A percentile compares a stretch with the other conserved stretches of the same genome.
phyloP scores from a whole-genome alignment of 2,888 invertebrate genomes.

The Drosophila melanosoma region DNA sequence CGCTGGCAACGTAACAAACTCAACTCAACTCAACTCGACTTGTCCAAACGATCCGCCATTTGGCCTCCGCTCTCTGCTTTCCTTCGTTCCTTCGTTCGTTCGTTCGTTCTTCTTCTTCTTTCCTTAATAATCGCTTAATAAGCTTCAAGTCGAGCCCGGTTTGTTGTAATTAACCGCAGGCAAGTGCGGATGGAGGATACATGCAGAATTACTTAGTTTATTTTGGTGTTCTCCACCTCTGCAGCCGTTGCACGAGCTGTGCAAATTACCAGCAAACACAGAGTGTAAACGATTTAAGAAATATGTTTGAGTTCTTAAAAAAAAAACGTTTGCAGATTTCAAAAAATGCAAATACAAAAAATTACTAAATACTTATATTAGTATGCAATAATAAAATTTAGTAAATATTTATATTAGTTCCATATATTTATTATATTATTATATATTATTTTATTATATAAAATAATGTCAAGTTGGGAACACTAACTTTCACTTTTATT shows the following conservation, averaged over 20 bases:
- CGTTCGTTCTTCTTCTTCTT: neutral
- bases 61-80: slow-evolving; percentile 46
- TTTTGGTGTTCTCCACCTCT: neutral
- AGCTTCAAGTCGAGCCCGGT: slow-evolving; percentile 49
- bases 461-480: neutral
- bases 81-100: neutral
- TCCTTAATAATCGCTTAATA: slow-evolving; percentile 77
- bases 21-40: slow-evolving; percentile 42
- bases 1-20: slow-evolving; percentile 62
- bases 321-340: neutral
- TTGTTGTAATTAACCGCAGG: slow-evolving; percentile 68
- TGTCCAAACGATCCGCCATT: slow-evolving; percentile 46
- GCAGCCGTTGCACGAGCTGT: neutral
- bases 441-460: neutral
- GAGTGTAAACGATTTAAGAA: neutral
- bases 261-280: neutral
- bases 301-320: neutral
- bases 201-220: neutral
- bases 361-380: no score
- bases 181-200: slow-evolving; percentile 29
- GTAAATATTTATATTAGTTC: no score
- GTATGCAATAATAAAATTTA: no score
- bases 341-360: no score
- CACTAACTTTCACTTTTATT: neutral
- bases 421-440: no score